Base-by-base conservation (phyloP, 1,140 invertebrate genomes). In the Pectinophora gossypiella region DNA sequence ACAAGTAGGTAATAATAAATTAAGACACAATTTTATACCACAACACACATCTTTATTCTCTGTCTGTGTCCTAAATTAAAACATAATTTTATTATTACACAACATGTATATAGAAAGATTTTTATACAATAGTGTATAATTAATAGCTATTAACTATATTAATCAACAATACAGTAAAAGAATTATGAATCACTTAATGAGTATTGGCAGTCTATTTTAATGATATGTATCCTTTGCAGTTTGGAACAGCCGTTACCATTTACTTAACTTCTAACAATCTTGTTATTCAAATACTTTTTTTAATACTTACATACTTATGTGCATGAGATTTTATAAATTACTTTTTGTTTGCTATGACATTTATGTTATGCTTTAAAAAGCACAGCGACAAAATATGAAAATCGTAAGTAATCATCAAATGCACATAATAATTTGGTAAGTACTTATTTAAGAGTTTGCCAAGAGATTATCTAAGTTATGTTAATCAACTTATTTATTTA, bases 31-130 rank as follows among this genome's bases (percentile, higher is more conserved):
- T 54, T n/a, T 27, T 59, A 20, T 68, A 69, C 71, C 71, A 83
- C 79, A 81, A 86, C 83, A 86, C 83, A 81, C 80, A 86, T 59
- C 77, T 81, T 83, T 76, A 80, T 79, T 83, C 72, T 56, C 68
- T 51, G 73, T 63, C 51, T 62, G 63, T 61, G 19, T 68, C 32
- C 72, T 79, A 76, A 72, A 72, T 68, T 66, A 74, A 77, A 80
- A 80, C 74, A 70, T 43, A 48, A 20, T 73, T 75, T 80, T 76
- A 81, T 77, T 78, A 80, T 82, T 77, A 82, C 80, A 86, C 83
- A 86, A 86, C 80, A 86, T 86, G 83, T 84, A 86, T 78, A 86
- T 86, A 86, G 83, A 86, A 86, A 84, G 83, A 85, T 75, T 81
- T 84, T 85, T 83, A 86, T 84, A 86, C 79, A 84, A 84, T 86